A percentile compares a stretch with the other conserved stretches of the same genome.
Conservation (phyloP, 53 echinoderm and acorn worm genomes). For the Mesocentrotus franciscanus region DNA sequence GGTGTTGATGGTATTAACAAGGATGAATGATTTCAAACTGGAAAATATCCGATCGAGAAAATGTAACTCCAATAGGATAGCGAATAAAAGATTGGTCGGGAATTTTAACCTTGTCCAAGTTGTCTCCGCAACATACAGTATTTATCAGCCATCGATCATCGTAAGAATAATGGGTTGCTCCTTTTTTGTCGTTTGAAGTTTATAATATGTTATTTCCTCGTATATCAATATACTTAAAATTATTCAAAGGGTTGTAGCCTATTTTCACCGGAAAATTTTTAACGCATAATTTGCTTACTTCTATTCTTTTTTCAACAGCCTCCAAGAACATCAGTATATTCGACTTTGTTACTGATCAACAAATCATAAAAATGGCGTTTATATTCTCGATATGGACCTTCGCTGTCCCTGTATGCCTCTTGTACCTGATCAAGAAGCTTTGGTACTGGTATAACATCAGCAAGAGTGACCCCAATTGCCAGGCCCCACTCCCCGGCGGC, state of each 20-base stretch:
- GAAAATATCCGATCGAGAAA: neutral
- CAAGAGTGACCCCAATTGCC: conserved; percentile 59
- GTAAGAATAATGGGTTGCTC: too few species aligned
- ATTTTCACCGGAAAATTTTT: neutral
- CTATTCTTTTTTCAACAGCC: neutral
- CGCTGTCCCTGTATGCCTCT: conserved; percentile 33
- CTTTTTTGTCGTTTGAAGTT: too few species aligned
- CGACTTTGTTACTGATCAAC: neutral
- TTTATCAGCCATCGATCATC: too few species aligned
- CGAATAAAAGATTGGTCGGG: neutral
- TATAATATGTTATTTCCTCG: too few species aligned
- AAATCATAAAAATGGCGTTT: conserved; percentile 19
- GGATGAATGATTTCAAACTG: neutral
- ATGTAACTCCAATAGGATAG: neutral
- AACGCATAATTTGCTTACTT: neutral
- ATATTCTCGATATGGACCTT: conserved; percentile 15
- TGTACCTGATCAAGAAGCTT: conserved; percentile 54
- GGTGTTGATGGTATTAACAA: neutral
- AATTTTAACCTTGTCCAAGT: neutral
- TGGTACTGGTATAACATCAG: conserved; percentile 70
- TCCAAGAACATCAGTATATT: neutral
- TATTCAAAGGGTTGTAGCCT: too few species aligned
- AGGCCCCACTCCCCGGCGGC: conserved; percentile 69
- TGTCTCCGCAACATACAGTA: too few species aligned
- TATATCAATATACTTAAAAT: too few species aligned